Base-by-base conservation (phyloP, 2,797 vertebrate genomes). In the Paguma larvata region DNA sequence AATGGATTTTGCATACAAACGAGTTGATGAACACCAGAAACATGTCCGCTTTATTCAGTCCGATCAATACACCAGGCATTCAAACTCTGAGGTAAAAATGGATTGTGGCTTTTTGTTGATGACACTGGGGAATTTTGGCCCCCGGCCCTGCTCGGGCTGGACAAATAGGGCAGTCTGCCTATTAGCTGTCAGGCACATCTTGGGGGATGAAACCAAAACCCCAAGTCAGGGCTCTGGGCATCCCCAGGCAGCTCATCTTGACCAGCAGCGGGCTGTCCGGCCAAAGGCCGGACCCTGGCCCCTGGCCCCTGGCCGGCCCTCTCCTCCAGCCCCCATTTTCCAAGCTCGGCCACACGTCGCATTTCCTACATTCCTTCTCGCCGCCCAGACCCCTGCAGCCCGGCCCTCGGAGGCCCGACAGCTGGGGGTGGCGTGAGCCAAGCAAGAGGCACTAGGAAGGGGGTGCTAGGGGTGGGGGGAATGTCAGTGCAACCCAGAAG, bases 21-120 rank as follows among this genome's bases (percentile, higher is more conserved):
- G 27, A 95, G 85, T 19, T 14, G 85, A 84, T 41, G 86, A 53
- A 67, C 83, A 94, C 70, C 85, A 88, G 62, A 84, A 80, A 78
- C 90, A 79, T 90, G 91, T 78, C 89, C 53, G 95, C 78, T 95
- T 84, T 80, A 92, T 78, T 91, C 87, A 78, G 70, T 92, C 89
- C 89, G 73, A 96, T 97, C 97, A 79, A 97, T 97, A 95, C 62
- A 68, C 62, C 48, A 59, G 51, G 53, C 93, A 94, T 89, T 91
- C 91, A 89, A 94, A 93, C 86, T 48, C 46, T 0, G 90, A 93
- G 95, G 75, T 91, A 97, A 96, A 97, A 97, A 87, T 70, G 90
- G 93, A 89, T 72, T 89, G 96, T 91, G 95, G 93, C 89, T 97
- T 94, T 97, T 92, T 95, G 97, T 95, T 96, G 96, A 96, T 96